phyloP scores from a whole-genome alignment of 2,113 vertebrate genomes.

The Sinocyclocheilus maitianheensis region DNA sequence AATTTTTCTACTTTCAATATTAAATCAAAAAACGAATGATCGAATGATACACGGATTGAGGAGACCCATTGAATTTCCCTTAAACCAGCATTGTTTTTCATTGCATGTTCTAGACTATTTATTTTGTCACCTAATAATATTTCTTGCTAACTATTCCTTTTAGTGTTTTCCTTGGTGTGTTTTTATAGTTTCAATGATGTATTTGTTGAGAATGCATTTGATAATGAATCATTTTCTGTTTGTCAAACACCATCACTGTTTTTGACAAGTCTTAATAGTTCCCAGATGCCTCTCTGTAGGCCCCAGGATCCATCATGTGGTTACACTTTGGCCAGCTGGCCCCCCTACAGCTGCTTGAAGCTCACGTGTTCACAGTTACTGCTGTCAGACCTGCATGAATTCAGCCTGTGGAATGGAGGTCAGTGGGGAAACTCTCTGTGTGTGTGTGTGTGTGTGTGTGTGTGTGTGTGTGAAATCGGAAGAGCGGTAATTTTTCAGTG shows the following conservation, averaged over 20 bases:
- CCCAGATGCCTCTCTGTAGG: slow-evolving; percentile 27
- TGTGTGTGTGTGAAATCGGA: neutral
- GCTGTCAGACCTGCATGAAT: slow-evolving; percentile 13
- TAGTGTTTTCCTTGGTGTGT: neutral
- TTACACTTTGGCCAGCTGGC: neutral
- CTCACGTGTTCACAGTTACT: neutral
- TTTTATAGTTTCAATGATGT: neutral
- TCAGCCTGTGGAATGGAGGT: neutral
- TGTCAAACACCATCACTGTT: slow-evolving; percentile 21
- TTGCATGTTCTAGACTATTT: neutral
- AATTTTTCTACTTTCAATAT: no score
- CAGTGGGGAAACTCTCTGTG: neutral
- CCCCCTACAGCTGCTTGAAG: slow-evolving; percentile 1
- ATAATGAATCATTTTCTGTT: neutral
- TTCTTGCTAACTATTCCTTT: neutral
- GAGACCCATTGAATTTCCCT: neutral
- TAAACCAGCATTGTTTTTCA: neutral
- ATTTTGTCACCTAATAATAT: neutral
- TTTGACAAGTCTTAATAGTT: slow-evolving; percentile 7
- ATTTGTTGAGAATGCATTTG: neutral
- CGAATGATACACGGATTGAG: no score
- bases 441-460: neutral
- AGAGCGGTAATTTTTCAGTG: no score
- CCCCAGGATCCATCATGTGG: neutral
- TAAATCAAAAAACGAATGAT: no score